Evolutionary conservation across 2,113 vertebrate genomes (phyloP).

Genomic region (Coreoperca whiteheadi): DNA sequence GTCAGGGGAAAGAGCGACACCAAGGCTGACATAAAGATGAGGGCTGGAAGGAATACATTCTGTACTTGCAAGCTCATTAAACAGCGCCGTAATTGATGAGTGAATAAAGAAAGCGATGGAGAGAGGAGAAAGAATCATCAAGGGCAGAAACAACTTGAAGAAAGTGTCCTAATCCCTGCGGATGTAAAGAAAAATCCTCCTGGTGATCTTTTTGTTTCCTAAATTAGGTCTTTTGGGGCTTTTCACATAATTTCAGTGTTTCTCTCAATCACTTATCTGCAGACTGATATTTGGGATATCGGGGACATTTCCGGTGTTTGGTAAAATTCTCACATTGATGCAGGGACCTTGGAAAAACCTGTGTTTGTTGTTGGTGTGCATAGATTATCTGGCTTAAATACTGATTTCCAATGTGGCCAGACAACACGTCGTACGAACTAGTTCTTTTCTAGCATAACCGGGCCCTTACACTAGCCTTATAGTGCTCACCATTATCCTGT

Average conservation of each 20-base stretch:
- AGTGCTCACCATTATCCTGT: not conserved
- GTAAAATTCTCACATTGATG: not conserved
- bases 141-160: slow-evolving; percentile 64
- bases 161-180: slow-evolving; percentile 65
- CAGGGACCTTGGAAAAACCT: not conserved
- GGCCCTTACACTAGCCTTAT: not conserved
- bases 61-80: slow-evolving; percentile 71
- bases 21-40: slow-evolving; percentile 37
- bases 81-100: slow-evolving; percentile 59
- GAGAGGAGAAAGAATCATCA: slow-evolving; percentile 42
- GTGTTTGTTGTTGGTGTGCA: not conserved
- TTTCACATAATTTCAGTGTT: slow-evolving; percentile 38
- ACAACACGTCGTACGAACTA: not conserved
- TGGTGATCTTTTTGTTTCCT: slow-evolving; percentile 38
- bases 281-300: slow-evolving; percentile 5
- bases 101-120: slow-evolving; percentile 28
- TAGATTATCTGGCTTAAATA: not conserved
- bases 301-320: slow-evolving; percentile 25
- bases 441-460: not conserved
- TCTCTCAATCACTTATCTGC: slow-evolving; percentile 25
- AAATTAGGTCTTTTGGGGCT: slow-evolving; percentile 11
- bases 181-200: slow-evolving; percentile 36
- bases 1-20: slow-evolving; percentile 27
- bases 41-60: slow-evolving; percentile 23
- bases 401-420: too few relatives aligned